Conservation (phyloP, 2,888 invertebrate genomes). For the Hybos culiciformis region DNA sequence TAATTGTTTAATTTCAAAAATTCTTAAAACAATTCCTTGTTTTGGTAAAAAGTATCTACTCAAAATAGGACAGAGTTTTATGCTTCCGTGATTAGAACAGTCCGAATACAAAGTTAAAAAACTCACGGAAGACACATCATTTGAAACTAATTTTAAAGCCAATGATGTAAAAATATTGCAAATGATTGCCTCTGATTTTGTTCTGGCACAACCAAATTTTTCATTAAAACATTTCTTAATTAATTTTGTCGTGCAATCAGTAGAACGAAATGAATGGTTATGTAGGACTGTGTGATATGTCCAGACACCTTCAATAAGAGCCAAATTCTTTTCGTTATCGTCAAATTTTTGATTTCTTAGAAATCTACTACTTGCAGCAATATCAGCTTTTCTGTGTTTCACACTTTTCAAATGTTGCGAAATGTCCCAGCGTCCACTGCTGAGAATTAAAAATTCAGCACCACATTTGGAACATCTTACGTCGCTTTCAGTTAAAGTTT, state of each 20-base stretch:
- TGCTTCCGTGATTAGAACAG: no score
- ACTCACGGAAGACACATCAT: not conserved
- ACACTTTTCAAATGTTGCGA: not conserved
- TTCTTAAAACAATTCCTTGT: not conserved
- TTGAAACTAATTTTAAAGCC: not conserved
- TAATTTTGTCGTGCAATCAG: conserved; percentile 13
- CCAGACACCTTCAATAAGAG: conserved; percentile 13
- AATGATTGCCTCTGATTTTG: conserved; percentile 1
- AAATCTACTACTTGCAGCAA: not conserved
- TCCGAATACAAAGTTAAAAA: conserved; percentile 2
- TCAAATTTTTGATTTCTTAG: conserved; percentile 2
- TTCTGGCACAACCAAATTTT: not conserved
- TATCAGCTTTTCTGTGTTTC: conserved; percentile 2
- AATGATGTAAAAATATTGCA: conserved; percentile 9
- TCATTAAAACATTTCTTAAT: conserved; percentile 3
- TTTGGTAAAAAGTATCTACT: conserved; percentile 5
- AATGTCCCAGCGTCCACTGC: no score
- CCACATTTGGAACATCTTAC: not conserved
- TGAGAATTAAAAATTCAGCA: not conserved
- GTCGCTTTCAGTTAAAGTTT: not conserved
- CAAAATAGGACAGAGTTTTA: conserved; percentile 6
- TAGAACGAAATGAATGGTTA: conserved; percentile 15
- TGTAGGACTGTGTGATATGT: conserved; percentile 16
- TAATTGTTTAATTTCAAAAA: not conserved
- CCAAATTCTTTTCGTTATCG: conserved; percentile 12